A percentile compares a stretch with the other conserved stretches of the same genome.
Evolutionary conservation across 2,113 vertebrate species (phyloP).

Genomic region (Ornithorhynchus anatinus): DNA sequence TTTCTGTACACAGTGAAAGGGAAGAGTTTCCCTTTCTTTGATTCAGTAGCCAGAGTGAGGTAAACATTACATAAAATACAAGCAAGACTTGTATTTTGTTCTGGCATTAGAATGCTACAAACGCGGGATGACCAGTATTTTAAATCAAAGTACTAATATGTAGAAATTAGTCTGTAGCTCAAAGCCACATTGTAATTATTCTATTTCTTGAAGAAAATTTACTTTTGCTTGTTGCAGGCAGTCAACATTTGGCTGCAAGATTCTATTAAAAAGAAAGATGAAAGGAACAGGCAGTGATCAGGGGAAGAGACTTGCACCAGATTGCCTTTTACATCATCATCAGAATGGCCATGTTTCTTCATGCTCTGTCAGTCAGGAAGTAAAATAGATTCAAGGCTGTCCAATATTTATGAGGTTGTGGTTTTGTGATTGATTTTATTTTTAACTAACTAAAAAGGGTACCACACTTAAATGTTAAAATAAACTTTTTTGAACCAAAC

Average conservation of each 20-base stretch:
- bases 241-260: conserved; percentile 69
- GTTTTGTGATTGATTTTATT: conserved; percentile 26
- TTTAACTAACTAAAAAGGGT: conserved; percentile 41
- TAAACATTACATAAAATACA: neutral
- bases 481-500: conserved; percentile 35
- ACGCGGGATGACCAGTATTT: neutral
- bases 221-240: conserved; percentile 60
- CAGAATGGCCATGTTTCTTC: conserved; percentile 70
- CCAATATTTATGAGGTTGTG: conserved; percentile 38
- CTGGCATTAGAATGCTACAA: neutral
- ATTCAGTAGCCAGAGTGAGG: neutral
- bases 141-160: too few relatives aligned
- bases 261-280: conserved; percentile 65
- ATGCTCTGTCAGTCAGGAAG: conserved; percentile 73
- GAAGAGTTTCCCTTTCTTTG: conserved; percentile 5
- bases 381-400: conserved; percentile 59
- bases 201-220: neutral
- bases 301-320: conserved; percentile 57
- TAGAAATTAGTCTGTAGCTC: neutral
- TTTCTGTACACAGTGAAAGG: neutral
- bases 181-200: conserved; percentile 3
- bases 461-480: conserved; percentile 18
- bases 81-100: neutral
- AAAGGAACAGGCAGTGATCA: conserved; percentile 66
- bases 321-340: conserved; percentile 60